A percentile compares a stretch with the other conserved stretches of the same genome.
phyloP scores from a whole-genome alignment of 1,140 invertebrate species.

The Eubasilissa regina region DNA sequence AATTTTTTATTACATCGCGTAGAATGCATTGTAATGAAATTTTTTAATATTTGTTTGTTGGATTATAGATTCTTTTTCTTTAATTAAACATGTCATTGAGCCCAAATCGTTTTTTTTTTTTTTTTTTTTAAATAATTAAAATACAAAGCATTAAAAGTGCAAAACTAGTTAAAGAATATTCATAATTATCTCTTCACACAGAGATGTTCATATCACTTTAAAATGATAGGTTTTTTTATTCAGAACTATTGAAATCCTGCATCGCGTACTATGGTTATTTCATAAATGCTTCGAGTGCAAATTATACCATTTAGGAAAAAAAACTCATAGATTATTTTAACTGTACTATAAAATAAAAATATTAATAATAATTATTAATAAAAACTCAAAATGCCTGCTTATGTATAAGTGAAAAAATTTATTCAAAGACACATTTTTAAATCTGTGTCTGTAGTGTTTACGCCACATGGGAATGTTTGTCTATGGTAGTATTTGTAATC shows the following conservation, averaged over 20 bases:
- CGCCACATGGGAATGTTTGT: neutral
- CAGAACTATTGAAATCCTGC: neutral
- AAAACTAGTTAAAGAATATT: too few relatives aligned
- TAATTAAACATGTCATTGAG: too few relatives aligned
- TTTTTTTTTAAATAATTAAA: too few relatives aligned
- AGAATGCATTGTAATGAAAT: too few relatives aligned
- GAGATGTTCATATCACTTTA: neutral
- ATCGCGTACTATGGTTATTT: neutral
- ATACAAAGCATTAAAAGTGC: too few relatives aligned
- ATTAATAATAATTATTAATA: slow-evolving; percentile 6
- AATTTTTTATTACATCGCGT: too few relatives aligned
- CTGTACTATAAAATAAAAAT: slow-evolving; percentile 11
- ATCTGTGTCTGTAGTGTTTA: slow-evolving; percentile 1
- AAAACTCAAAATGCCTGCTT: neutral
- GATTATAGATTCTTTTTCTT: too few relatives aligned
- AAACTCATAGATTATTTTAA: slow-evolving; percentile 10
- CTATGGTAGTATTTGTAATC: too few relatives aligned
- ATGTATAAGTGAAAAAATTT: neutral
- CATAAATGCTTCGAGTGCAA: slow-evolving; percentile 19
- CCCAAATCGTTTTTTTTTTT: too few relatives aligned
- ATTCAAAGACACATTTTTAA: neutral
- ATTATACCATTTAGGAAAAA: slow-evolving; percentile 5
- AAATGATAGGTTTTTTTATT: neutral
- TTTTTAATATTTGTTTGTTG: too few relatives aligned
- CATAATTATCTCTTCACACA: neutral